A percentile compares a stretch with the other conserved stretches of the same genome.
phyloP scores from a whole-genome alignment of 2,888 invertebrate species.

The Drosophila rellima region DNA sequence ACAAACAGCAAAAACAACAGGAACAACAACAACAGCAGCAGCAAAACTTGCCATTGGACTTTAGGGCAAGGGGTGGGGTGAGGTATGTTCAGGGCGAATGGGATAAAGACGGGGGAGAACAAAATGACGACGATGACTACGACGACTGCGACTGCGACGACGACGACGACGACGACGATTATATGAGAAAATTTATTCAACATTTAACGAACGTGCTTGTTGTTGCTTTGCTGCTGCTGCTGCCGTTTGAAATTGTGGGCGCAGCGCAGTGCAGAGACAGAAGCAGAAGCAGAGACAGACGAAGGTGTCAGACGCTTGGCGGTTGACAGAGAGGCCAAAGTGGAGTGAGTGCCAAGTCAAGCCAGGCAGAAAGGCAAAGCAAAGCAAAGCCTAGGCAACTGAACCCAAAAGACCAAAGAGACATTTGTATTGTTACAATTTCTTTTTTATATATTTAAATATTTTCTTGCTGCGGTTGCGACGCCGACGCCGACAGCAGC shows the following conservation, averaged over 20 bases:
- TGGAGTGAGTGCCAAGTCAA: conserved; percentile 37
- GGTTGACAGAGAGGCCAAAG: conserved; percentile 68
- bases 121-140: conserved; percentile 53
- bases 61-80: conserved; percentile 28
- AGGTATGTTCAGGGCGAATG: conserved; percentile 26
- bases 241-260: conserved; percentile 55
- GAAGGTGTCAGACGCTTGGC: conserved; percentile 63
- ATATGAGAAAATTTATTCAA: conserved; percentile 77
- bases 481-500: conserved; percentile 4
- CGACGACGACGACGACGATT: conserved; percentile 67
- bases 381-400: conserved; percentile 10
- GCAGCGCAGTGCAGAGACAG: conserved; percentile 30
- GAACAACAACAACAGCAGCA: conserved; percentile 20
- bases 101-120: conserved; percentile 27
- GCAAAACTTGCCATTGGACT: conserved; percentile 48
- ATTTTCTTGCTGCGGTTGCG: conserved; percentile 21
- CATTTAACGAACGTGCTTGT: conserved; percentile 74
- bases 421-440: conserved; percentile 73
- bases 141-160: conserved; percentile 63
- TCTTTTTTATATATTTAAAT: conserved; percentile 55
- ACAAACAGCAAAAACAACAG: conserved; percentile 44
- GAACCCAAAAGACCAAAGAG: conserved; percentile 1
- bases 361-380: conserved; percentile 14
- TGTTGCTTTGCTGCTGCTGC: conserved; percentile 35
- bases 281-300: conserved; percentile 25